A percentile compares a stretch with the other conserved stretches of the same genome.
Evolutionary conservation across 2,113 vertebrate species (phyloP).

Genomic region (Gymnarchus niloticus): DNA sequence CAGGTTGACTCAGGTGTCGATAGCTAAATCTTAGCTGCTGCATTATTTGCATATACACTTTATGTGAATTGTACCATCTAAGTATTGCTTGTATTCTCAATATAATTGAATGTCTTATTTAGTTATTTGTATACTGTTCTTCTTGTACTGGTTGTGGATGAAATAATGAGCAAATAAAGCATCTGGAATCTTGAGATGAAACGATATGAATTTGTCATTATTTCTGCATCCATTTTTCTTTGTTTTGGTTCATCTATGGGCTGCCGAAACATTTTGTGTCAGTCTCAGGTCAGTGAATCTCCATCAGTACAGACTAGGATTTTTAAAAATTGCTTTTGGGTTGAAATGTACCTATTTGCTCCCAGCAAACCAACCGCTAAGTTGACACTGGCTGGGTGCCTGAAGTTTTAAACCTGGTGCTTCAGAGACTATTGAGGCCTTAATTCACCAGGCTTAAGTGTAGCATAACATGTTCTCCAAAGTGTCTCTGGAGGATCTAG

Average conservation of each 20-base stretch:
- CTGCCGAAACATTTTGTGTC: background rate
- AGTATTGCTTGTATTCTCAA: too few species aligned
- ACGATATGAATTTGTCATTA: background rate
- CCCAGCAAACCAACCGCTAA: background rate
- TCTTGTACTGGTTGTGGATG: background rate
- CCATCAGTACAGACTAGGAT: background rate
- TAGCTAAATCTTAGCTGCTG: background rate
- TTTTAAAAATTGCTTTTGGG: too few species aligned
- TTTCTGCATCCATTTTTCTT: background rate
- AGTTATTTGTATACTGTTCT: background rate
- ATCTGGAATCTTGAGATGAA: background rate
- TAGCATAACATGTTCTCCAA: background rate
- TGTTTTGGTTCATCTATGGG: background rate
- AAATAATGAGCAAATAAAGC: background rate
- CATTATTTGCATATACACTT: background rate
- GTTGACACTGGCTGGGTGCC: background rate
- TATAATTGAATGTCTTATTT: background rate
- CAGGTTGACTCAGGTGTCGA: background rate
- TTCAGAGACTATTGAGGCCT: background rate
- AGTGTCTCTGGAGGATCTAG: background rate
- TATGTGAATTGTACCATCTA: too few species aligned
- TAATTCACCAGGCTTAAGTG: background rate
- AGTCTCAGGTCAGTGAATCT: background rate
- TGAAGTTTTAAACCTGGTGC: background rate
- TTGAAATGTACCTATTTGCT: too few species aligned